A percentile compares a stretch with the other conserved stretches of the same genome.
Evolutionary conservation across 2,113 vertebrate genomes (phyloP).

Genomic region (Tachysurus fulvidraco): DNA sequence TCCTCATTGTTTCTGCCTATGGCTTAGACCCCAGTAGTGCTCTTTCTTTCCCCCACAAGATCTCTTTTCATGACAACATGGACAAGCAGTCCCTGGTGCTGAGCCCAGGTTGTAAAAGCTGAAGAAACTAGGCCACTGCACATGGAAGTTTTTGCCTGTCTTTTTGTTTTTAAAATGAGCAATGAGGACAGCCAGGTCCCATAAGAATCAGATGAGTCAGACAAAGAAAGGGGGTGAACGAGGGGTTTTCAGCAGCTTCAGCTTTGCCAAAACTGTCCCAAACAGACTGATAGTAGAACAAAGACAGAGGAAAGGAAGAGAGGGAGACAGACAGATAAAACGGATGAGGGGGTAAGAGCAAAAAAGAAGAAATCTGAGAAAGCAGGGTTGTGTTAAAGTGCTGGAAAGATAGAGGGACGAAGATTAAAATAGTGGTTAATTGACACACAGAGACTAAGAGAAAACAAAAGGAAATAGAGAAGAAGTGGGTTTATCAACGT

Average conservation of each 20-base stretch:
- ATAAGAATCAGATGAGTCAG: conserved; percentile 47
- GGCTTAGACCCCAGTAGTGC: conserved; percentile 57
- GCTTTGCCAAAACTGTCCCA: conserved; percentile 58
- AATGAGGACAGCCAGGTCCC: conserved; percentile 55
- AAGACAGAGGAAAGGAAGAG: conserved; percentile 45
- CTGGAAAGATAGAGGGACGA: conserved; percentile 27
- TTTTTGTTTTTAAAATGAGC: conserved; percentile 2
- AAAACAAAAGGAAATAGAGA: conserved; percentile 69
- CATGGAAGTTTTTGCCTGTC: conserved; percentile 46
- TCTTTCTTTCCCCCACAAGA: conserved; percentile 27
- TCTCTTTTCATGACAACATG: conserved; percentile 53
- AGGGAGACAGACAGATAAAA: conserved; percentile 50
- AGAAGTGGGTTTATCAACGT: conserved; percentile 73
- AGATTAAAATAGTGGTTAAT: conserved; percentile 39
- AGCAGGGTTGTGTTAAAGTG: background rate
- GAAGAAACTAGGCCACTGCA: conserved; percentile 49
- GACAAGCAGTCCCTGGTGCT: conserved; percentile 56
- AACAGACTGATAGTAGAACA: conserved; percentile 37
- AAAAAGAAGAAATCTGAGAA: conserved; percentile 33
- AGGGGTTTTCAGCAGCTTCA: background rate
- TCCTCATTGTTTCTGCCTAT: conserved; percentile 48
- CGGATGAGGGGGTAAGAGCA: background rate
- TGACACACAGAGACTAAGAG: conserved; percentile 61
- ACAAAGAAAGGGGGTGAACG: background rate
- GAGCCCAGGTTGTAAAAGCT: conserved; percentile 64